phyloP scores from a whole-genome alignment of 2,797 vertebrate genomes.

The Ceyx erithaca region DNA sequence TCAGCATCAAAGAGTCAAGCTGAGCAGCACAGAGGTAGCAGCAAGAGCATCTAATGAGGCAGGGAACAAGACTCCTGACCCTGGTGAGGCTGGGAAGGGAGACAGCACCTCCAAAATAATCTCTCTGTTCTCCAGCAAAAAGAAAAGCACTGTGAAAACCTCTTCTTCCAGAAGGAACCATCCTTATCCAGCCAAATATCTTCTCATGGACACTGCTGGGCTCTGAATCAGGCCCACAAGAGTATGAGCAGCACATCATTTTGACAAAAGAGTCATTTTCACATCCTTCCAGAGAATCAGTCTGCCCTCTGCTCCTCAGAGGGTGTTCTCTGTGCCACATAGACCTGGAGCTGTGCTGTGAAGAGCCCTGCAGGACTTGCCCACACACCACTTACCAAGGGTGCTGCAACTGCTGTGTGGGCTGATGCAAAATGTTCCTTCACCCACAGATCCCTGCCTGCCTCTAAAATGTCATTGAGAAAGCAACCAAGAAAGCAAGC shows the following conservation, averaged over 20 bases:
- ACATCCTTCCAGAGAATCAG: constrained; percentile 1
- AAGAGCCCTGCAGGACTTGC: constrained; percentile 15
- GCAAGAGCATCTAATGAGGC: background rate
- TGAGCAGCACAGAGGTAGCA: background rate
- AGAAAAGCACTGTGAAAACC: background rate
- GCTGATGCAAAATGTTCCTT: constrained; percentile 66
- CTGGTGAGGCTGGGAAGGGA: background rate
- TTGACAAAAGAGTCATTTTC: background rate
- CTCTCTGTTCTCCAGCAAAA: background rate
- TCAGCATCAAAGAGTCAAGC: constrained; percentile 10
- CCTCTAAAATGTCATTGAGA: constrained; percentile 60
- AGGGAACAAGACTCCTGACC: background rate
- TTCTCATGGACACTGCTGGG: background rate
- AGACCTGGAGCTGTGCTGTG: constrained; percentile 21
- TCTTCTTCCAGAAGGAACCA: background rate
- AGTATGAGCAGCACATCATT: background rate
- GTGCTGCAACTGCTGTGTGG: constrained; percentile 48
- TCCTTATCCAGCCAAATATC: background rate
- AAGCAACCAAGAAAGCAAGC: background rate
- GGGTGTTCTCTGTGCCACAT: constrained; percentile 45
- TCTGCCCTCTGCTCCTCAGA: constrained; percentile 13
- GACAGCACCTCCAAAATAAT: rapidly evolving
- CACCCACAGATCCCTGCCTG: constrained; percentile 58
- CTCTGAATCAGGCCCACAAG: background rate
- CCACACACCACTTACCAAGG: background rate